A percentile compares a stretch with the other conserved stretches of the same genome.
Evolutionary conservation across 2,113 vertebrate genomes (phyloP).

Genomic region (Enhydra lutris): DNA sequence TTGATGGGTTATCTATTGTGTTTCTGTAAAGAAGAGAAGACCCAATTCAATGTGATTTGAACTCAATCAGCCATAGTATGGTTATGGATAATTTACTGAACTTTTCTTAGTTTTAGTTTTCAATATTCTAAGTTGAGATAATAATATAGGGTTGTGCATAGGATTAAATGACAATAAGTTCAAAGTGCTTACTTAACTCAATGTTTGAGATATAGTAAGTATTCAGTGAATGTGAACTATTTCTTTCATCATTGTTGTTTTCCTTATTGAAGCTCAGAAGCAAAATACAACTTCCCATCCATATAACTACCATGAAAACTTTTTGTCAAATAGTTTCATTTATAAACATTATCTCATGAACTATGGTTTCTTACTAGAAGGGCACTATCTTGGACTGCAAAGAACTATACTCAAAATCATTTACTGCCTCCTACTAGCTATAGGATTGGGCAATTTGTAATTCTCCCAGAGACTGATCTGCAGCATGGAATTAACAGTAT

Average conservation of each 20-base stretch:
- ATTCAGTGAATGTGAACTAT: background rate
- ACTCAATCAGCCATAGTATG: background rate
- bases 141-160: background rate
- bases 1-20: background rate
- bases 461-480: background rate
- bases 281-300: background rate
- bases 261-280: background rate
- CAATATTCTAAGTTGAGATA: background rate
- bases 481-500: background rate
- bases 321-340: background rate
- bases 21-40: slow-evolving; percentile 28
- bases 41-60: background rate
- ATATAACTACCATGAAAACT: background rate
- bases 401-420: background rate
- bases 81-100: background rate
- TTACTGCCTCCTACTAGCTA: background rate
- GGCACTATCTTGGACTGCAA: background rate
- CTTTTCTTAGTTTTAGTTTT: background rate
- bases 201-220: background rate
- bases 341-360: background rate
- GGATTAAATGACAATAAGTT: background rate
- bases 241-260: background rate
- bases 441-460: background rate
- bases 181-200: background rate
- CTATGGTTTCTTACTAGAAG: background rate